Percentiles rank a stretch among this genome's conserved stretches.
phyloP scores from a whole-genome alignment of 2,113 vertebrate genomes.

The Actenoides lindsayi region DNA sequence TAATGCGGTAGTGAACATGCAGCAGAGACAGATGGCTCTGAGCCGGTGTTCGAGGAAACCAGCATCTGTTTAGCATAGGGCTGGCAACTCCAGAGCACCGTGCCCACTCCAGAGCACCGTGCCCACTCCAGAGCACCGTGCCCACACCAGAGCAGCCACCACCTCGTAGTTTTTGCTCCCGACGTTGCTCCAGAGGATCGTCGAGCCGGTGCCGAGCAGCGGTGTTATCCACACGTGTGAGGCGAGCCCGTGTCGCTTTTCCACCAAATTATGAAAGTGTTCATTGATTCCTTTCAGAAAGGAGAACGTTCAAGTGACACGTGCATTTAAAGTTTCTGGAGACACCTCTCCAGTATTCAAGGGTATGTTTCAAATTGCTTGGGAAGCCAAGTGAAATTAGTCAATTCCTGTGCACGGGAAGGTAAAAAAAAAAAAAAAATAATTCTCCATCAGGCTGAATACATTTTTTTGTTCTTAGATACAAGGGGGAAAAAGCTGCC shows the following conservation, averaged over 20 bases:
- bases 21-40: not conserved
- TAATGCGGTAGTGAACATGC: not conserved
- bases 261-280: not conserved
- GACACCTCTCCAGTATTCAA: not conserved
- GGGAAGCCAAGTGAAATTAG: conserved; percentile 44
- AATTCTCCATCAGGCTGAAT: not conserved
- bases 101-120: not conserved
- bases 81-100: accelerated
- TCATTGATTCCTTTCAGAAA: not conserved
- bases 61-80: not conserved
- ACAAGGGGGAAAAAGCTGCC: not conserved
- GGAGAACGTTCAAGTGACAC: not conserved
- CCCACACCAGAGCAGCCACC: not conserved
- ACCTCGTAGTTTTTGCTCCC: accelerated
- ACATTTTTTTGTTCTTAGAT: not conserved
- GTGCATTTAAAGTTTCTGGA: not conserved
- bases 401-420: conserved; percentile 29
- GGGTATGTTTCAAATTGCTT: not conserved
- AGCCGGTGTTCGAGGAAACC: not conserved
- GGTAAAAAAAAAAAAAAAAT: not conserved
- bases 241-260: not conserved
- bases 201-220: accelerated
- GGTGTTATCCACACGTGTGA: accelerated
- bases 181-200: accelerated
- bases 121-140: not conserved